phyloP scores from a whole-genome alignment of 1,140 invertebrate species.

The Cotesia typhae region DNA sequence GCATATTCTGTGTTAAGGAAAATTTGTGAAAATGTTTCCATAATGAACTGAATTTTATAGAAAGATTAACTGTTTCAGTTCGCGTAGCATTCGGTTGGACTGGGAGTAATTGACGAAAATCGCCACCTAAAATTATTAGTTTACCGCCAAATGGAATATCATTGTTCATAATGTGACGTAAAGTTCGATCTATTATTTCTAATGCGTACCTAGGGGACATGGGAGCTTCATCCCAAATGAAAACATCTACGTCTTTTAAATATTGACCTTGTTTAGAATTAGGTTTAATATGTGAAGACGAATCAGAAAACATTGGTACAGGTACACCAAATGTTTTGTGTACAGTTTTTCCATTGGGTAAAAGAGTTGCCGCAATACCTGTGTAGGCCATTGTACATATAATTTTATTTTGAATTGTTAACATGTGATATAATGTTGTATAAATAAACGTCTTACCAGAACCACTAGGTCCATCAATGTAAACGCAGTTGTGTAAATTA shows the following conservation, averaged over 20 bases:
- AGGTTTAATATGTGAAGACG: no score
- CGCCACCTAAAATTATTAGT: no score
- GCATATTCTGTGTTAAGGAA: no score
- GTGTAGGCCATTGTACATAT: neutral
- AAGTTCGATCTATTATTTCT: no score
- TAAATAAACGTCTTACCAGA: neutral
- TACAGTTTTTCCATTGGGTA: neutral
- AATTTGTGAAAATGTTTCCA: conserved; percentile 5
- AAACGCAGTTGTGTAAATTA: neutral
- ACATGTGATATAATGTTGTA: neutral
- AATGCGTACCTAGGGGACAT: no score
- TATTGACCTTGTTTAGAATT: no score
- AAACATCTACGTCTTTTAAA: conserved; percentile 23
- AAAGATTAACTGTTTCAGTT: conserved; percentile 34
- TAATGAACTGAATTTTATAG: conserved; percentile 36
- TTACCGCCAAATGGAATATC: no score
- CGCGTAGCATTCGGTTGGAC: conserved; percentile 16
- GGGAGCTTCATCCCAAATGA: no score
- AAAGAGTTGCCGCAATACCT: neutral
- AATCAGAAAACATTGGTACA: neutral
- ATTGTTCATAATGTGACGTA: no score
- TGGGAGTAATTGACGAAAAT: no score
- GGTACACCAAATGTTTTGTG: neutral
- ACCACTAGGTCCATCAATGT: neutral
- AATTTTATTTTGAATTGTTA: neutral